phyloP scores from a whole-genome alignment of 2,888 invertebrate genomes.

The Andrena camellia region DNA sequence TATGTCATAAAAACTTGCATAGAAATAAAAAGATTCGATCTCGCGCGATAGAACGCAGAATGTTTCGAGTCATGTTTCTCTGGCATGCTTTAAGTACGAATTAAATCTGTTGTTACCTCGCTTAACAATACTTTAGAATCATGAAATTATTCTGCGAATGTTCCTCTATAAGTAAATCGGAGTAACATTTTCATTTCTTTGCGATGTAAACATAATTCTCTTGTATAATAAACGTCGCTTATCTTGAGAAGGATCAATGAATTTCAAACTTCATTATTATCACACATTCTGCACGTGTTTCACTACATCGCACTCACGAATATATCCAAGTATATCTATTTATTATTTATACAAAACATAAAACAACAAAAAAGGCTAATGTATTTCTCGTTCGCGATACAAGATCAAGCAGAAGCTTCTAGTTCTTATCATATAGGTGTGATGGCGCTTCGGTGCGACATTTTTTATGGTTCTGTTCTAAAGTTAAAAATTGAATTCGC shows the following conservation, averaged over 20 bases:
- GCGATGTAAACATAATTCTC: conserved; percentile 7
- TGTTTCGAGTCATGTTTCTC: neutral
- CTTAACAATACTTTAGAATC: conserved; percentile 8
- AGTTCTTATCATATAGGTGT: neutral
- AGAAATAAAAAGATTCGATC: neutral
- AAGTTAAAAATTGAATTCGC: neutral
- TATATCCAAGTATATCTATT: neutral
- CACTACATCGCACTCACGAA: neutral
- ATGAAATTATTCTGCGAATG: conserved; percentile 10
- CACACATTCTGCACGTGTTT: neutral
- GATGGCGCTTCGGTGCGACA: conserved; percentile 35
- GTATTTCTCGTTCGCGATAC: neutral
- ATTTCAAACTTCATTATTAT: neutral
- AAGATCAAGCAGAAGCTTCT: neutral
- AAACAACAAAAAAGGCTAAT: conserved; percentile 27
- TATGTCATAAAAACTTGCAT: conserved; percentile 30
- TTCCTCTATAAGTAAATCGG: conserved; percentile 17
- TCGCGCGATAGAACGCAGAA: conserved; percentile 2
- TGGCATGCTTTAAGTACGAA: conserved; percentile 35
- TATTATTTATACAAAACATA: neutral
- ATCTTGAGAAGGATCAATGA: neutral
- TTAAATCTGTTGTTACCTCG: conserved; percentile 45
- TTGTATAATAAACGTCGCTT: neutral
- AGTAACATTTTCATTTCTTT: conserved; percentile 5
- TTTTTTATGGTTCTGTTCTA: conserved; percentile 30